Base-by-base conservation (phyloP, 2,113 vertebrate genomes). In the Dendropsophus ebraccatus region DNA sequence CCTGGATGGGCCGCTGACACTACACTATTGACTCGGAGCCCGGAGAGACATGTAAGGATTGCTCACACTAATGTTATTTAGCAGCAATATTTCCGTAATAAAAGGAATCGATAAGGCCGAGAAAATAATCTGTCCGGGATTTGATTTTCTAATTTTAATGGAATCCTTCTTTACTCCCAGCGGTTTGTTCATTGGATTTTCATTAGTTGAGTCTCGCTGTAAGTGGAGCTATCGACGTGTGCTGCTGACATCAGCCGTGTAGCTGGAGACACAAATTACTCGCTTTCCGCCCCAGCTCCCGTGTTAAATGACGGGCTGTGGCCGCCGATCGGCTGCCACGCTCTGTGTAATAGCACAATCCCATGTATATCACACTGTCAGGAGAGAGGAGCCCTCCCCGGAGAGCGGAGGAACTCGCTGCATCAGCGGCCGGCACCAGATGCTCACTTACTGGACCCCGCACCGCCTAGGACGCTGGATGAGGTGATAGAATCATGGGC, bases 101-200 rank as follows among this genome's bases (percentile, higher is more conserved):
- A 91, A 92, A 90, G 92, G 90, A 91, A 92, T 93, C 92, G 88
- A 93, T 92, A 89, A 84, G 90, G 87, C 91, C 90, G 92, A 92
- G 91, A 92, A 92, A 92, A 91, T 92, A 92, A 92, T 91, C 91
- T 90, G 92, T 92, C 90, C 89, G 89, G 82, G 88, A 89, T 92
- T 91, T 91, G 92, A 93, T 93, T 93, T 92, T 93, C 92, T 92
- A 90, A 91, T 93, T 92, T 90, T 92, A 92, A 93, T 92, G 92
- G 92, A 91, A 93, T 91, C 91, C 91, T 92, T 92, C 92, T 92
- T 92, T 91, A 92, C 92, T 93, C 90, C 90, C 92, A 90, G 90
- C 91, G 89, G 90, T 90, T 82, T 90, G 89, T 88, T 81, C 87
- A 93, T 93, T 0, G 92, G 92, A 93, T 93, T 93, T 92, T 93